These are phyloP conservation scores for Asarcornis scutulata DNA, from an alignment of 2,113 vertebrate species.

Conservation along the genomic window DNA sequence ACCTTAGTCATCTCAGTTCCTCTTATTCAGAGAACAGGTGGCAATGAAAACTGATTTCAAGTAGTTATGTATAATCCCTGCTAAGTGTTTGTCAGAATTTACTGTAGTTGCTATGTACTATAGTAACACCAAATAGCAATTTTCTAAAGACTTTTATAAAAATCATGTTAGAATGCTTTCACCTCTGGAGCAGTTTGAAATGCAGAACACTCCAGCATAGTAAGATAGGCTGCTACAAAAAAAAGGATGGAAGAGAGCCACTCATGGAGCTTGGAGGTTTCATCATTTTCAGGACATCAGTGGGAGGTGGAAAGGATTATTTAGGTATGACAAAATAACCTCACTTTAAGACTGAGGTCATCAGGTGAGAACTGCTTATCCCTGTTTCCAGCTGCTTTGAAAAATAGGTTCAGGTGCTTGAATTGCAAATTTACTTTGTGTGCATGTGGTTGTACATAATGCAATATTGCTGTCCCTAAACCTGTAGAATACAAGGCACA, in stretches of 20 bases:
- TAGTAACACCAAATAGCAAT: not conserved
- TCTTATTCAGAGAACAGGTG: not conserved
- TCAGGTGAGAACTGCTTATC: not conserved
- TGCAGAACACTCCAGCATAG: not conserved
- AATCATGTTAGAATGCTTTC: not conserved
- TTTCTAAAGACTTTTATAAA: not conserved
- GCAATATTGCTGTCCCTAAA: not conserved
- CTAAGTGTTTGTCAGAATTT: conserved; percentile 19
- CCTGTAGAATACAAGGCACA: not conserved
- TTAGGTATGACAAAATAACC: not conserved
- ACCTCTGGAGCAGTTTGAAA: not conserved
- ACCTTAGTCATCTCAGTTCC: not conserved
- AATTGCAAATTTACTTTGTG: not conserved
- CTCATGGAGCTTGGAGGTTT: not conserved
- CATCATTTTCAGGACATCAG: not conserved
- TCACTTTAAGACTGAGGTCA: not conserved
- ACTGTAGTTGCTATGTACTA: not conserved
- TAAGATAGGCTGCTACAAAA: not conserved
- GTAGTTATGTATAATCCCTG: not conserved
- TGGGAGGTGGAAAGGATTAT: not conserved
- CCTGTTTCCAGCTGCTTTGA: not conserved
- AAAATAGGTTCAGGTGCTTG: not conserved
- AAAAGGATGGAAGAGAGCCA: not conserved
- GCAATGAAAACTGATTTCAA: not conserved
- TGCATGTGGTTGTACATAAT: not conserved